Evolutionary conservation across 2,888 invertebrate species (phyloP).

Genomic region (Biston betularia): DNA sequence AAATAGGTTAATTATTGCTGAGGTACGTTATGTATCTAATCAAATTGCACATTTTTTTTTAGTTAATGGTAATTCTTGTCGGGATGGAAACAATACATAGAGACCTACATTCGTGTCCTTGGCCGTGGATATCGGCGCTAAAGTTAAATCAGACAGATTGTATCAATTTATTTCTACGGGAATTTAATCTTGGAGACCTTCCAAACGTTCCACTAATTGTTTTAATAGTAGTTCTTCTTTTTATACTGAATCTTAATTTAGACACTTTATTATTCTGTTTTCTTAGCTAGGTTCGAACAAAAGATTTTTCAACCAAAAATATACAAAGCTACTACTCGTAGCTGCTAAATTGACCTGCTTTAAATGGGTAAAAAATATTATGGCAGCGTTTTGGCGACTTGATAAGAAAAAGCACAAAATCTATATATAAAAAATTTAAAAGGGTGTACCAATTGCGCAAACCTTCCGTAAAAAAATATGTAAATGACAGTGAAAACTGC

Average conservation of each 20-base stretch:
- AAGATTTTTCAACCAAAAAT: neutral
- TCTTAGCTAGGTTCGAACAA: neutral
- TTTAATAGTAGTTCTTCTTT: neutral
- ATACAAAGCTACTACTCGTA: neutral
- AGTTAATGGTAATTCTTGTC: too few species aligned
- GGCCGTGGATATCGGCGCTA: conserved; percentile 10
- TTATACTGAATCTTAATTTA: neutral
- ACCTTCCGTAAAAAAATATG: too few species aligned
- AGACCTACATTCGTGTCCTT: conserved; percentile 2
- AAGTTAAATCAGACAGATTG: conserved; percentile 2
- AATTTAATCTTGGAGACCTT: conserved; percentile 8
- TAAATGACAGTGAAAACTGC: too few species aligned
- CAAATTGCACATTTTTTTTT: too few species aligned
- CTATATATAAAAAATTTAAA: too few species aligned
- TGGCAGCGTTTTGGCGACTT: too few species aligned
- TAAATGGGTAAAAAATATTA: too few species aligned
- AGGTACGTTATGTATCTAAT: too few species aligned
- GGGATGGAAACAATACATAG: too few species aligned
- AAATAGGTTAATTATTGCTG: too few species aligned
- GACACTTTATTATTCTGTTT: neutral
- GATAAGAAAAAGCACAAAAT: too few species aligned
- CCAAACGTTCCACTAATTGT: conserved; percentile 20
- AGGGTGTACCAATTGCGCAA: too few species aligned
- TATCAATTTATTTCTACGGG: conserved; percentile 5
- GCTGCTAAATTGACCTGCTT: neutral